phyloP scores from a whole-genome alignment of 2,797 vertebrate genomes.

The Hydrolagus colliei region DNA sequence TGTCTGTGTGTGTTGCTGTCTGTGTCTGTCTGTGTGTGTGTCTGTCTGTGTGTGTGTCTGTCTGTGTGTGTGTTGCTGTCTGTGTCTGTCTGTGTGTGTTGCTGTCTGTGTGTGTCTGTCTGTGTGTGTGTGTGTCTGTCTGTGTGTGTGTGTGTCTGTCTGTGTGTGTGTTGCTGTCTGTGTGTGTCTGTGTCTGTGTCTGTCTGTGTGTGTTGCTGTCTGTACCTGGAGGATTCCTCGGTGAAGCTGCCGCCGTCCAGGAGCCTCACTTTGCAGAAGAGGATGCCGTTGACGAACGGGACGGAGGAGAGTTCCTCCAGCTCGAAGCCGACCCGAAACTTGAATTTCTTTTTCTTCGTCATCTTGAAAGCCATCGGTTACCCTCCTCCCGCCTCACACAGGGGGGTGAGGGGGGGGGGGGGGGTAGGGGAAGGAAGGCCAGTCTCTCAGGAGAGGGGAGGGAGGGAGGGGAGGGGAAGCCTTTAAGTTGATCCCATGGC shows the following conservation, averaged over 20 bases:
- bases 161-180: too few species aligned
- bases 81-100: neutral
- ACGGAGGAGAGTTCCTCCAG: constrained; percentile 9
- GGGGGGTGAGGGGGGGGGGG: too few species aligned
- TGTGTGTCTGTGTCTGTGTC: too few species aligned
- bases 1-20: too few species aligned
- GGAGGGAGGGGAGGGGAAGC: too few species aligned
- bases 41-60: neutral
- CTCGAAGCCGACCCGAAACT: neutral
- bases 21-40: neutral
- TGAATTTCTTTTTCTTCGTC: constrained; percentile 8
- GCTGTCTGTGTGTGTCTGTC: neutral
- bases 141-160: too few species aligned
- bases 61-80: neutral
- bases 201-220: too few species aligned
- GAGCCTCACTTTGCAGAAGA: constrained; percentile 41
- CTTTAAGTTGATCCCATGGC: too few species aligned
- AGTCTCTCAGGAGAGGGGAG: too few species aligned
- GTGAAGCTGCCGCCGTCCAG: constrained; percentile 20
- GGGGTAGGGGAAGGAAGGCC: too few species aligned
- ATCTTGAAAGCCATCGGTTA: neutral
- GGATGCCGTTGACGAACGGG: constrained; percentile 36
- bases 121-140: neutral
- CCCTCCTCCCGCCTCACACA: too few species aligned
- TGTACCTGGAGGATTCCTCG: constrained; percentile 36